Percentiles rank a stretch among this genome's conserved stretches.
Evolutionary conservation across 2,888 invertebrate species (phyloP).

Genomic region (Tanypteryx hageni): DNA sequence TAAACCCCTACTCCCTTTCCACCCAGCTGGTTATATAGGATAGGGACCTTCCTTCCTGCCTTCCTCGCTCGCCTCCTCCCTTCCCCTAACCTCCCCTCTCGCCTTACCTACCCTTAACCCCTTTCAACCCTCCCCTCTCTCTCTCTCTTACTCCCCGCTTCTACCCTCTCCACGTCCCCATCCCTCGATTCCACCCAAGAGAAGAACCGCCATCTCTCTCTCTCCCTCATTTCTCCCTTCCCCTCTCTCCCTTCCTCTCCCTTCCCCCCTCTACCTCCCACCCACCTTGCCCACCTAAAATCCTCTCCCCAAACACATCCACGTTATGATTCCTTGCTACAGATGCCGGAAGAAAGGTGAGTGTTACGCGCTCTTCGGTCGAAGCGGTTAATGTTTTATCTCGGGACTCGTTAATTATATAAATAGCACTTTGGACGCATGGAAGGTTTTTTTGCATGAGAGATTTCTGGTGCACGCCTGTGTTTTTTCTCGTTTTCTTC

Average conservation of each 20-base stretch:
- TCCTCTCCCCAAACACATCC: slow-evolving; percentile 61
- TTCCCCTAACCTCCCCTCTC: no score
- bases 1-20: slow-evolving; percentile 20
- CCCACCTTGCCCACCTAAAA: slow-evolving; percentile 55
- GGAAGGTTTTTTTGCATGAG: slow-evolving; percentile 44
- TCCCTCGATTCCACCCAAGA: slow-evolving; percentile 23
- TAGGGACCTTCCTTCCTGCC: neutral
- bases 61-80: neutral
- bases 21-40: slow-evolving; percentile 58
- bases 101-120: neutral
- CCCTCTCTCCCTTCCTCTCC: neutral
- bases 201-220: neutral
- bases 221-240: neutral
- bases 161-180: neutral
- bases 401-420: slow-evolving; percentile 13
- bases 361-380: slow-evolving; percentile 37
- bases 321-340: slow-evolving; percentile 64
- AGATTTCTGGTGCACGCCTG: neutral
- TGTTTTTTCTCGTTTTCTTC: neutral
- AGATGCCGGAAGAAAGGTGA: slow-evolving; percentile 64
- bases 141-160: neutral
- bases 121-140: neutral
- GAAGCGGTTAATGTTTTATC: neutral
- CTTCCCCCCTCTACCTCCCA: neutral
- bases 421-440: slow-evolving; percentile 30